Evolutionary conservation across 2,888 invertebrate species (phyloP).

Genomic region (Chloroclystis v-ata): DNA sequence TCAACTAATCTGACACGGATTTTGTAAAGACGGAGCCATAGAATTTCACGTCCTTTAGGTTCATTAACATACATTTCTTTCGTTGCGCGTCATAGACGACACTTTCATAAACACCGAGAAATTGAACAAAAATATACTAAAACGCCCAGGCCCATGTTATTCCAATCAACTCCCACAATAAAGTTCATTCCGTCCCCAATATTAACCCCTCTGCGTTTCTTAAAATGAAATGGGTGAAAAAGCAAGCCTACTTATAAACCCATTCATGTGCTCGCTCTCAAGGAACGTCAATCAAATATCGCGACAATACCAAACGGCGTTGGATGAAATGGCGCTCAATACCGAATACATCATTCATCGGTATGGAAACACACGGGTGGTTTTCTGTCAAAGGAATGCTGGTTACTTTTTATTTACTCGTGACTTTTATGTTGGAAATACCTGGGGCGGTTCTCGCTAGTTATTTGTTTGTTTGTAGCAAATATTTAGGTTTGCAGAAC

Average conservation of each 20-base stretch:
- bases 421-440: background rate
- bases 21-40: no score
- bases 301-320: conserved; percentile 45
- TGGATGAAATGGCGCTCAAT: conserved; percentile 36
- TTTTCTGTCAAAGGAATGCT: background rate
- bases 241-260: conserved; percentile 7
- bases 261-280: conserved; percentile 19
- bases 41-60: no score
- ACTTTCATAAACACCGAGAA: no score
- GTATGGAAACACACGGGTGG: conserved; percentile 32
- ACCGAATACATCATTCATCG: conserved; percentile 39
- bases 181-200: no score
- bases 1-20: background rate
- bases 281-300: conserved; percentile 44
- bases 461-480: no score
- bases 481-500: no score
- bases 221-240: background rate
- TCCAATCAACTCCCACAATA: no score
- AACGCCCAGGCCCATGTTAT: no score
- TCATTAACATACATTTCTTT: no score
- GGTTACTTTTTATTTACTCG: background rate
- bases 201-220: background rate
- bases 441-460: no score
- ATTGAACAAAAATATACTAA: no score
- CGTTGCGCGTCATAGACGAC: no score